Evolutionary conservation across 2,797 vertebrate genomes (phyloP), one percentile per base, ranked within the genome.

Genomic region (Fringilla coelebs): DNA sequence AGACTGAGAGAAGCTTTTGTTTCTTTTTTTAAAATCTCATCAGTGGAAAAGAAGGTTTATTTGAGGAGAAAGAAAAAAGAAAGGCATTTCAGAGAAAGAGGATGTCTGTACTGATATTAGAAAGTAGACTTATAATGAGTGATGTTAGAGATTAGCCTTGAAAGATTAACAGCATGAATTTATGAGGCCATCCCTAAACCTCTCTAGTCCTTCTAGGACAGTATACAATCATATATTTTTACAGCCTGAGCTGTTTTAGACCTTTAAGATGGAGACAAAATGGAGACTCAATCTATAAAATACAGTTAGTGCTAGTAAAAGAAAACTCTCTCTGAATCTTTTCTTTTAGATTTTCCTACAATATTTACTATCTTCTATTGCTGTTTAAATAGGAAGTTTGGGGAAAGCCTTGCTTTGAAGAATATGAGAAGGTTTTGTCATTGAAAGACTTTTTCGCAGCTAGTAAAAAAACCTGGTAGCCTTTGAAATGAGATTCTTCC

Each of bases 101-200:
- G 15, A 29, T 28, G 17, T 67, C 73, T 91, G 70, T 66, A 65
- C 26, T 85, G 34, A 51, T 89, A 74, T n/a, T 45, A 77, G n/a
- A 78, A 61, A 71, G 29, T 17, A 71, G 61, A 85, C 36, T 80
- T 77, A 38, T 6, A 90, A 70, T 58, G 49, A 72, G 25, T 93
- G 54, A 88, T 85, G 63, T 19, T 51, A 65, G 31, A 78, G 32
- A 85, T 26, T 49, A 77, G 32, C 65, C 60, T 51, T 41, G 45
- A 22, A 72, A 73, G 81, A 94, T 68, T 96, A 95, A 93, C 76
- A n/a, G 46, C 17, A 76, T 84, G 90, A 90, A 94, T 93, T 88
- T 43, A 62, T 46, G 78, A 77, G 38, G 43, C 8, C 34, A 82
- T 51, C 57, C 46, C 78, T 85, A 92, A 93, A 90, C 43, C 11